Conservation (phyloP, 2,888 invertebrate species). For the Coleophora deauratella region DNA sequence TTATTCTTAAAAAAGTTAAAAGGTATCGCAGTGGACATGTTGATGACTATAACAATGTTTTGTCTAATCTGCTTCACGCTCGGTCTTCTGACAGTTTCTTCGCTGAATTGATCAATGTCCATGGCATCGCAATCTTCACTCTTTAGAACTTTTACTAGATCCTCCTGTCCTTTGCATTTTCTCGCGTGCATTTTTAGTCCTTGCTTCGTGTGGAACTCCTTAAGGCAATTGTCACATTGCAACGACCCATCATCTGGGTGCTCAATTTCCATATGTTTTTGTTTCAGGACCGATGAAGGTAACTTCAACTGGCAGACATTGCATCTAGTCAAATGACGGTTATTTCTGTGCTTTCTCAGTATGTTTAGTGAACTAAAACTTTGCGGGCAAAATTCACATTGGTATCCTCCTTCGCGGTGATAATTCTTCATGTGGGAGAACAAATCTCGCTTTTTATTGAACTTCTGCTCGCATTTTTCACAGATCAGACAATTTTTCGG, state of each 20-base stretch:
- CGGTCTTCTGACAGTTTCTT: conserved; percentile 40
- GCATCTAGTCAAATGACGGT: conserved; percentile 53
- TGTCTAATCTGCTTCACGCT: conserved; percentile 60
- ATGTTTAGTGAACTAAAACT: conserved; percentile 54
- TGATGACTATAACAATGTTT: conserved; percentile 56
- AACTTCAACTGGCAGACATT: conserved; percentile 51
- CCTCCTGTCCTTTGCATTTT: conserved; percentile 48
- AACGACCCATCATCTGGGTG: conserved; percentile 59
- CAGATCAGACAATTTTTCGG: conserved; percentile 62
- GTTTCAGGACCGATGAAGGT: conserved; percentile 53
- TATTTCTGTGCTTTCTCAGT: conserved; percentile 51
- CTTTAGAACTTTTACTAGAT: conserved; percentile 40
- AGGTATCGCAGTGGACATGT: conserved; percentile 65
- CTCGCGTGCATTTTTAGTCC: conserved; percentile 55
- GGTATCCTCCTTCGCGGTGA: conserved; percentile 60
- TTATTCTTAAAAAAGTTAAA: conserved; percentile 66
- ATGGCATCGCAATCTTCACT: conserved; percentile 44
- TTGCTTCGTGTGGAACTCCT: conserved; percentile 59
- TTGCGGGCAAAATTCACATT: conserved; percentile 52
- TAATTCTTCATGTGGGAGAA: conserved; percentile 65
- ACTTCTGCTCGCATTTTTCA: conserved; percentile 58
- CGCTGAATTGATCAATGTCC: conserved; percentile 46
- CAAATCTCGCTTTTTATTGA: conserved; percentile 56
- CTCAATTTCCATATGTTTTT: conserved; percentile 54
- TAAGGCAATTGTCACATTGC: conserved; percentile 52